Conservation (phyloP, 2,888 invertebrate genomes). For the Cerastis leucographa region DNA sequence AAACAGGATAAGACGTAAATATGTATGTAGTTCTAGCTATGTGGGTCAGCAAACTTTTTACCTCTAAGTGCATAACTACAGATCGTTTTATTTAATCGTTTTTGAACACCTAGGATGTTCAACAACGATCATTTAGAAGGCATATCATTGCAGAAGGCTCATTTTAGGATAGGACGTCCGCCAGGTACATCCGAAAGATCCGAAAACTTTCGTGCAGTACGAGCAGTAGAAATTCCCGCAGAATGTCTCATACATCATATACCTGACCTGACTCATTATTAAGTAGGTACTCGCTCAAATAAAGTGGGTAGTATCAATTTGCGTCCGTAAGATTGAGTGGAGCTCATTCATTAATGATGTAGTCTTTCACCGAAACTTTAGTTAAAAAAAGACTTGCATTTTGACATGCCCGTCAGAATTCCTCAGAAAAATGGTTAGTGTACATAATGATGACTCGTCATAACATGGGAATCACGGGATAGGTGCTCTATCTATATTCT, state of each 20-base stretch:
- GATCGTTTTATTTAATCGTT: neutral
- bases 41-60: conserved; percentile 4
- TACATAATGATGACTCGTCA: neutral
- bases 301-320: conserved; percentile 39
- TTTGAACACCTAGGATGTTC: too few relatives aligned
- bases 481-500: neutral
- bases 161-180: neutral
- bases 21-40: conserved; percentile 12
- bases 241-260: conserved; percentile 35
- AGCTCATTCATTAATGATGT: conserved; percentile 37
- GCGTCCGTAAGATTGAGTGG: conserved; percentile 35
- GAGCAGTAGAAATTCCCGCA: conserved; percentile 14
- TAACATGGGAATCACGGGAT: neutral
- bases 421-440: neutral
- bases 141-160: neutral
- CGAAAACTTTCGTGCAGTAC: neutral
- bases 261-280: conserved; percentile 32
- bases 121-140: too few relatives aligned
- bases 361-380: conserved; percentile 1
- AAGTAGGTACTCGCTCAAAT: conserved; percentile 24
- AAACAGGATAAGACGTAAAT: conserved; percentile 11
- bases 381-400: neutral
- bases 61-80: neutral
- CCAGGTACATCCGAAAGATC: neutral
- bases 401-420: neutral